Percentiles rank a stretch among this genome's conserved stretches.
Conservation (phyloP, 2,113 vertebrate genomes). For the Pollimyrus isidori region DNA sequence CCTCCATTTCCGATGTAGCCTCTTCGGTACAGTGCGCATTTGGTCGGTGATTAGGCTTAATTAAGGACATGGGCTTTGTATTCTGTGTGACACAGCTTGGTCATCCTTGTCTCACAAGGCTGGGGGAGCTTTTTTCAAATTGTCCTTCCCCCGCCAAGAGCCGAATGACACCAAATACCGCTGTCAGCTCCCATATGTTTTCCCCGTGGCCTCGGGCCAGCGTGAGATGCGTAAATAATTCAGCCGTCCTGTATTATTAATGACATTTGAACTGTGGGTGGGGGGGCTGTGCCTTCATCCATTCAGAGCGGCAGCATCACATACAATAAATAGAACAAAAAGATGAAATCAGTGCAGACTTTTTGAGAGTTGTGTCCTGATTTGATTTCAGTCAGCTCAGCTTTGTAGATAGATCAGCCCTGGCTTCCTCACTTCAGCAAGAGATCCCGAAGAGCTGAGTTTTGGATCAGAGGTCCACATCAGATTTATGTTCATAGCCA, state of each 20-base stretch:
- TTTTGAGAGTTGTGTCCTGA: slow-evolving; percentile 6
- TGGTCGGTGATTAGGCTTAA: not conserved
- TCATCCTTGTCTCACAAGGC: not conserved
- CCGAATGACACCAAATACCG: not conserved
- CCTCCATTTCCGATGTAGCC: not conserved
- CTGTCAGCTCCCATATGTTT: not conserved
- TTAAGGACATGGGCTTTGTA: not conserved
- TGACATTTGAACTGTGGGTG: not conserved
- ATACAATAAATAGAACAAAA: slow-evolving; percentile 17
- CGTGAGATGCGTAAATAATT: slow-evolving; percentile 17
- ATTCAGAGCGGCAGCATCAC: not conserved
- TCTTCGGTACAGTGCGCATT: not conserved
- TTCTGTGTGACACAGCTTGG: not conserved
- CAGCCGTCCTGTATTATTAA: slow-evolving; percentile 14
- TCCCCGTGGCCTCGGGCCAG: not conserved
- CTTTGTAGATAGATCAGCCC: not conserved
- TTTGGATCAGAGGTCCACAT: not conserved
- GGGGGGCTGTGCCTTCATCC: not conserved
- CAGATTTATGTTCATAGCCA: not conserved
- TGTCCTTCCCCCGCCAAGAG: not conserved
- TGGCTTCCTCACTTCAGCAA: not conserved
- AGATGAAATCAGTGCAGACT: not conserved
- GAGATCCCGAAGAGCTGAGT: not conserved
- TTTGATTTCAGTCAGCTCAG: not conserved
- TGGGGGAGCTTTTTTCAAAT: not conserved